Base-by-base conservation (phyloP, 1,140 invertebrate genomes). In the Drosophila ironensis region DNA sequence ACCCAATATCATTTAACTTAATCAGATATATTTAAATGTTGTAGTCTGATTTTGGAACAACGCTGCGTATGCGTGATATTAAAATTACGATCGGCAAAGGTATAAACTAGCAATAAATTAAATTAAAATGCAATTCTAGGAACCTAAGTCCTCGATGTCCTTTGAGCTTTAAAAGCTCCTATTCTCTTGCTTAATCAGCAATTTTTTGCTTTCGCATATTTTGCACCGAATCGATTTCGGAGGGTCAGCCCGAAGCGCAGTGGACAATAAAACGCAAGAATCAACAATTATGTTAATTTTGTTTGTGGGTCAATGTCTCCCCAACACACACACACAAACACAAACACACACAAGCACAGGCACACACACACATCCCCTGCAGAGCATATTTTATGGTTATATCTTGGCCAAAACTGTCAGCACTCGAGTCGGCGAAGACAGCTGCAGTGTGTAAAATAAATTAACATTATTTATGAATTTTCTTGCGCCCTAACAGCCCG, bases 111-210 rank as follows among this genome's bases (percentile, higher is more conserved):
- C n/a, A n/a, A n/a, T n/a, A n/a, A n/a, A n/a, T n/a, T n/a, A n/a
- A n/a, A n/a, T 88, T 78, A 84, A 78, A 87, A 84, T 84, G 82
- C 82, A 87, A 87, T 87, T 82, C 1, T 27, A 27, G 6, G n/a
- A 27, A 7, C 9, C 9, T 27, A 46, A 11, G n/a, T n/a, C n/a
- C n/a, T 46, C 8, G 16, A 9, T 8, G 27, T 46, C 17, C 17
- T 2, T 8, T 11, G 2, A 27, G 9, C 5, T 27, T 6, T 27
- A 27, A 6, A 27, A 27, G n/a, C n/a, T n/a, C n/a, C n/a, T n/a
- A n/a, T n/a, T 27, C 25, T 2, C 6, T 27, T 27, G 37, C 35
- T 60, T 12, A n/a, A 22, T 52, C 52, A 48, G 28, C 47, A 52
- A 16, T 48, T 47, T 53, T 16, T 28, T 1, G 19, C 3, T 35